phyloP scores from a whole-genome alignment of 2,113 vertebrate genomes.

The Scomber scombrus region DNA sequence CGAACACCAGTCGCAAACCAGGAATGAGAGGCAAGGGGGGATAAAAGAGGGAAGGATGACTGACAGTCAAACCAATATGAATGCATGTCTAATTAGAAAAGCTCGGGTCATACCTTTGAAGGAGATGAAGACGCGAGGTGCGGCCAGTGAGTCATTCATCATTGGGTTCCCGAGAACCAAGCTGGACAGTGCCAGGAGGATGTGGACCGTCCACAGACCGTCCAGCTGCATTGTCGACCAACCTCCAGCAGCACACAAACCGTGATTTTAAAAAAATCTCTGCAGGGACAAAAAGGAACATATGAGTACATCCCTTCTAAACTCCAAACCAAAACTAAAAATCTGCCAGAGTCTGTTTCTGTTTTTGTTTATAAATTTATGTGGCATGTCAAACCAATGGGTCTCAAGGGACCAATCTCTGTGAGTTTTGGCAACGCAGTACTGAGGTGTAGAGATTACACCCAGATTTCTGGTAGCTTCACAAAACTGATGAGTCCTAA shows the following conservation, averaged over 20 bases:
- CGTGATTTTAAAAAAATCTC: conserved; percentile 40
- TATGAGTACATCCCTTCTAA: conserved; percentile 24
- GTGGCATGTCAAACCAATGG: conserved; percentile 37
- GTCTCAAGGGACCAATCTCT: conserved; percentile 45
- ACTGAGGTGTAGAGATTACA: conserved; percentile 47
- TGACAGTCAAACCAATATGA: not conserved
- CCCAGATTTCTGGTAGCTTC: conserved; percentile 50
- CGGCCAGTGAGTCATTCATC: conserved; percentile 78
- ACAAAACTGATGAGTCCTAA: conserved; percentile 56
- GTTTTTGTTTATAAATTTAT: conserved; percentile 51
- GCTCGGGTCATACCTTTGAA: conserved; percentile 84
- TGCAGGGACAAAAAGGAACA: conserved; percentile 61
- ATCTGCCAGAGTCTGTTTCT: conserved; percentile 3
- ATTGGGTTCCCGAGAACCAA: conserved; percentile 69
- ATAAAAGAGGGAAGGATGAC: not conserved
- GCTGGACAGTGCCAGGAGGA: conserved; percentile 76
- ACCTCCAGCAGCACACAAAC: conserved; percentile 54
- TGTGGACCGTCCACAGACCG: conserved; percentile 73
- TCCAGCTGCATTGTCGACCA: conserved; percentile 79
- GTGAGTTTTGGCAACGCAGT: conserved; percentile 36
- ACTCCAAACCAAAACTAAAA: not conserved
- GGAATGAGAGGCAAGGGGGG: conserved; percentile 3
- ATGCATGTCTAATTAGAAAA: not conserved
- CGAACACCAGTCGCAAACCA: conserved; percentile 1
- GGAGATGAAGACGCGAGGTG: conserved; percentile 85